Percentiles rank a stretch among this genome's conserved stretches.
Evolutionary conservation across 2,113 vertebrate species (phyloP).

Genomic region (Hepsetus odoe): DNA sequence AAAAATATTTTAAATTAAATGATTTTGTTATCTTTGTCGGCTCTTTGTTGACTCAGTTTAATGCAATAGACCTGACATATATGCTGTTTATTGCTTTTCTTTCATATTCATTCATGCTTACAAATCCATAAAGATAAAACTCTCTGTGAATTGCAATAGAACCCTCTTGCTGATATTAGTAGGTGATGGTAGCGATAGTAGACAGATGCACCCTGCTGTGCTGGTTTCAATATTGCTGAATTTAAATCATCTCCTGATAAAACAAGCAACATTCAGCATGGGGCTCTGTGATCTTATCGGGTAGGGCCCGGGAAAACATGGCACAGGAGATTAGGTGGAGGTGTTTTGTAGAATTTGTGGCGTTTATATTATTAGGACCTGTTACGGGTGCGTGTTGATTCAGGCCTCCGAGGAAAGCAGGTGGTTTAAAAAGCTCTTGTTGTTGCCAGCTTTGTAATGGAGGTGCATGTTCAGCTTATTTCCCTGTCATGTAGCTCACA

Average conservation of each 20-base stretch:
- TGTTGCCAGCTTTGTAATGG: conserved; percentile 37
- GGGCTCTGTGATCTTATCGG: neutral
- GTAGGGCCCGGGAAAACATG: neutral
- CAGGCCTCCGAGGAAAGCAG: conserved; percentile 5
- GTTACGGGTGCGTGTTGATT: neutral
- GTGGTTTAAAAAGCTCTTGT: conserved; percentile 18
- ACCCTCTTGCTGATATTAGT: conserved; percentile 7
- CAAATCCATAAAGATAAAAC: neutral
- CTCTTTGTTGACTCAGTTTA: neutral
- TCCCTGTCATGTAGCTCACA: conserved; percentile 44
- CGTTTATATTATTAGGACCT: conserved; percentile 13
- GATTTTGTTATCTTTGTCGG: no score
- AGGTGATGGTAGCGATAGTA: neutral
- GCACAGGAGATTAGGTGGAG: neutral
- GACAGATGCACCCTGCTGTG: neutral
- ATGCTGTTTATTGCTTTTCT: neutral
- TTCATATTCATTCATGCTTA: neutral
- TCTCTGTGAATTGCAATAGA: neutral
- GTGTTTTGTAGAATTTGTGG: neutral
- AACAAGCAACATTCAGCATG: conserved; percentile 10
- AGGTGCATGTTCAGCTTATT: conserved; percentile 48
- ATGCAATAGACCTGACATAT: no score
- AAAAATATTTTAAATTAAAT: no score
- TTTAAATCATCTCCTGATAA: conserved; percentile 10
- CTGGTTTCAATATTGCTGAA: conserved; percentile 2